A percentile compares a stretch with the other conserved stretches of the same genome.
Conservation (phyloP, 2,797 vertebrate genomes). For the Halcyon smyrnensis region DNA sequence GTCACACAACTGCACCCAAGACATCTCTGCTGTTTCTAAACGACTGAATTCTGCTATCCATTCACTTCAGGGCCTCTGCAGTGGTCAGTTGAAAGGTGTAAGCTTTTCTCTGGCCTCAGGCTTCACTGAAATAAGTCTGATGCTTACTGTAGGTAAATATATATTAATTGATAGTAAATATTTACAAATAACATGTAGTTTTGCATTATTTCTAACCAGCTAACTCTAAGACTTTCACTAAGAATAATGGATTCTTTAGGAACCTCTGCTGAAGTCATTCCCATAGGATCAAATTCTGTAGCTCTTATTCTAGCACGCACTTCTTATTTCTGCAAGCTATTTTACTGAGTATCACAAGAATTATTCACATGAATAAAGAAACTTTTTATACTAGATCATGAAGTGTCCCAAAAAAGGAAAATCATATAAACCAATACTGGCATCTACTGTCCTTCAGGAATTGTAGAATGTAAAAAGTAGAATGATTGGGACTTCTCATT, state of each 20-base stretch:
- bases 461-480: neutral
- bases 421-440: neutral
- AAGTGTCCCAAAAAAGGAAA: neutral
- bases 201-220: neutral
- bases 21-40: neutral
- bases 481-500: neutral
- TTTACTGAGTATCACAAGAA: neutral
- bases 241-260: neutral
- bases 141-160: neutral
- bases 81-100: neutral
- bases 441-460: neutral
- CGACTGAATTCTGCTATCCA: neutral
- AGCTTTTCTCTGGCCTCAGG: neutral
- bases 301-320: neutral
- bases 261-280: neutral
- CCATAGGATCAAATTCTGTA: neutral
- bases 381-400: neutral
- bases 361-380: neutral
- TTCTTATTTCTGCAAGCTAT: neutral
- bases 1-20: neutral
- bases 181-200: neutral
- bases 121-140: neutral
- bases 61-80: neutral
- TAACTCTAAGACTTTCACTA: neutral
- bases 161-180: neutral